These are phyloP conservation scores for Brachionus asplanchnoidis DNA, from an alignment of 1,140 invertebrate genomes.

Conservation along the genomic window DNA sequence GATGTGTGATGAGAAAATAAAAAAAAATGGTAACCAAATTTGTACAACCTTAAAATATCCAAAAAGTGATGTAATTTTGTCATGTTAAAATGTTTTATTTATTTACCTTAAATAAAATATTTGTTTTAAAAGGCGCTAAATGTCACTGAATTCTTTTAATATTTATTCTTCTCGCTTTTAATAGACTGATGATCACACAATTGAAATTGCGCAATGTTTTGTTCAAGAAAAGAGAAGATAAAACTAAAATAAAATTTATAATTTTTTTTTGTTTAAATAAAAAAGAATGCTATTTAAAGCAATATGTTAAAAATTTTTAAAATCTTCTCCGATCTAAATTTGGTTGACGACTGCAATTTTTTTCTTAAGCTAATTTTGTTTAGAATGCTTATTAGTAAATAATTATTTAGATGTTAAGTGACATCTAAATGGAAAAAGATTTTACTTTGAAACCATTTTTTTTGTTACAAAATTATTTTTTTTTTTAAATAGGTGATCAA, in stretches of 20 bases:
- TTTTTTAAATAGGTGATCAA: background rate
- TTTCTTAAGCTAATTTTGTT: background rate
- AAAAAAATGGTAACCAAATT: too few species aligned
- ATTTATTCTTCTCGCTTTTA: background rate
- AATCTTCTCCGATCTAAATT: background rate
- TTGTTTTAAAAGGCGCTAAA: background rate
- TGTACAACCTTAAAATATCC: too few species aligned
- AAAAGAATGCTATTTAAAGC: background rate
- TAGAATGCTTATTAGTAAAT: background rate
- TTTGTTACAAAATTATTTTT: background rate
- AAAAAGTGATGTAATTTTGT: background rate
- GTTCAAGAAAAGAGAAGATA: too few species aligned
- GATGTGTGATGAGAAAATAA: too few species aligned
- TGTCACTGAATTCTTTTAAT: background rate
- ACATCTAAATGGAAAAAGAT: background rate
- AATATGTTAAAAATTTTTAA: background rate
- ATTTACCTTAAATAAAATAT: background rate
- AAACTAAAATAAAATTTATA: too few species aligned
- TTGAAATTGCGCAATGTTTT: background rate
- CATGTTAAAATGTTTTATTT: background rate
- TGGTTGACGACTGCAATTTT: background rate
- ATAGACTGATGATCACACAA: background rate
- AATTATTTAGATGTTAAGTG: background rate
- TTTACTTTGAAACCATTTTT: background rate
- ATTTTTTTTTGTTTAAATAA: background rate